Conservation (phyloP, 2,797 vertebrate species). For the Eulemur albifrons region DNA sequence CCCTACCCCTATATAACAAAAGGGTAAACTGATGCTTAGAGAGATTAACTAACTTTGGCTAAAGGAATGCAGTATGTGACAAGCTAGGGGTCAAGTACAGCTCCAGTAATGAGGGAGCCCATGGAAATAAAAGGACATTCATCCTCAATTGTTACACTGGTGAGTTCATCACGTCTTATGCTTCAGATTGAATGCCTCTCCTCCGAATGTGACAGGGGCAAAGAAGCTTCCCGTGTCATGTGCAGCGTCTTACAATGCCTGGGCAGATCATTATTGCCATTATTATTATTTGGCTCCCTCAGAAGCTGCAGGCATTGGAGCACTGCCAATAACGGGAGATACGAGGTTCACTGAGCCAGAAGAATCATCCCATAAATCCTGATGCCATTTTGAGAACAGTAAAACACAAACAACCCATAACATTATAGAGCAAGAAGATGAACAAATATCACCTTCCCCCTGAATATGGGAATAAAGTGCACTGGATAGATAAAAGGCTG, state of each 20-base stretch:
- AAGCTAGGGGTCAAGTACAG: background rate
- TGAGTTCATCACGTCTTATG: background rate
- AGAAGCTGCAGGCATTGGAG: background rate
- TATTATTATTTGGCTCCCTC: constrained; percentile 24
- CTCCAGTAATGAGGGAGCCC: background rate
- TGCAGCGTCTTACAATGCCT: background rate
- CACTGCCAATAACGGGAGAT: constrained; percentile 39
- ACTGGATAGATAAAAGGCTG: constrained; percentile 58
- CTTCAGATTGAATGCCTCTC: background rate
- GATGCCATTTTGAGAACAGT: constrained; percentile 69
- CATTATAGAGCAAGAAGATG: constrained; percentile 57
- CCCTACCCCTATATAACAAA: background rate
- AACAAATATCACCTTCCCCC: constrained; percentile 70
- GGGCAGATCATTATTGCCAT: constrained; percentile 33
- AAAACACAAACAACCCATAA: constrained; percentile 75
- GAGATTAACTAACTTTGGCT: background rate
- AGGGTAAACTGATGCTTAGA: background rate
- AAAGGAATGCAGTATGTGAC: background rate
- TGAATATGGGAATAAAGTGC: constrained; percentile 44
- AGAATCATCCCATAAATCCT: constrained; percentile 66
- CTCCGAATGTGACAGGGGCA: background rate
- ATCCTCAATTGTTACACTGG: background rate
- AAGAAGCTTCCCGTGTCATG: background rate
- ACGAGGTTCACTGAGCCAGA: constrained; percentile 48
- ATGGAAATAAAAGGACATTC: background rate